Evolutionary conservation across 2,888 invertebrate genomes (phyloP), one percentile per base, ranked within the genome.

Genomic region (Capitulum mitella): DNA sequence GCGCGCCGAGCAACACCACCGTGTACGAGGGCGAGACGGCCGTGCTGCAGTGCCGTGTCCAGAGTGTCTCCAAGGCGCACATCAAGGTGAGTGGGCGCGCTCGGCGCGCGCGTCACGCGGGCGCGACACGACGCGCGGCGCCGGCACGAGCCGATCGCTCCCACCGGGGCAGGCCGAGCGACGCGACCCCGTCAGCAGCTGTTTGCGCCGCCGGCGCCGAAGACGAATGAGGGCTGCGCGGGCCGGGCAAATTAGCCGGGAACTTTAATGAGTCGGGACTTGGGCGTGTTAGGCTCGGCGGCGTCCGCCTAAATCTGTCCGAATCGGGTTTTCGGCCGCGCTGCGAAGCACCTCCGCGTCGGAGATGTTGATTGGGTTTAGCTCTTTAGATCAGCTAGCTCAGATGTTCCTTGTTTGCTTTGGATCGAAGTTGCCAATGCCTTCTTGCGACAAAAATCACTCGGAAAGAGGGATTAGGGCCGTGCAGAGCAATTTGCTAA

Each of bases 121-220:
- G 10, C 51, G 51, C 16, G 51, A 19, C 16, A 22, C 22, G 12
- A 16, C 51, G 51, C 51, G 51, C 19, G 3, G 16, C 22, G 22
- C 3, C 51, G 51, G 19, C 14, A 19, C 37, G 79, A 77, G n/a
- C 80, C 81, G 0, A 70, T 78, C 32, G 79, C 80, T 75, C 80
- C 81, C 8, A 79, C 79, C 22, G 48, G 76, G 0, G 78, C 43
- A 81, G 87, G 87, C 0, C n/a, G n/a, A n/a, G n/a, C n/a, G n/a
- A n/a, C 88, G 88, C 14, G 46, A 6, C 46, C 14, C 51, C 22
- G 51, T 54, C 51, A 54, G 22, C 6, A 16, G 19, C 51, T 54
- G 51, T 54, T 22, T 6, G 51, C 22, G 22, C 51, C 22, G 6
- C 19, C 51, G 51, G 22, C 26, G 51, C 26, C 16, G 22, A 26